Evolutionary conservation across 1,140 invertebrate genomes (phyloP).

Genomic region (Tribolium castaneum): DNA sequence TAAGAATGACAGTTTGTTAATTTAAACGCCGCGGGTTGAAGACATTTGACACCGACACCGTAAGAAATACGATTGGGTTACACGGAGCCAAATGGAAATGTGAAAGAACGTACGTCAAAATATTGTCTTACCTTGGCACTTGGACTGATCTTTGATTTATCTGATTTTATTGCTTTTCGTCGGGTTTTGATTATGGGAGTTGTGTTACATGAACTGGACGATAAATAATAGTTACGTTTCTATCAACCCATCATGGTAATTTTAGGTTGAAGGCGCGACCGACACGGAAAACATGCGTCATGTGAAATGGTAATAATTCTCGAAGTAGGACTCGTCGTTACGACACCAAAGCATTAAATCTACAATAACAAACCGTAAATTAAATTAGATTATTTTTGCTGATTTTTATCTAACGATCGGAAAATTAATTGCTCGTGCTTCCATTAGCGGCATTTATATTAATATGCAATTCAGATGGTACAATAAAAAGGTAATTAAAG

Average conservation of each 20-base stretch:
- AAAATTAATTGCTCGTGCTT: background rate
- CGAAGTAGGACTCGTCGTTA: slow-evolving; percentile 10
- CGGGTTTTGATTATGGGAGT: slow-evolving; percentile 7
- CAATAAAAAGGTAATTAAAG: background rate
- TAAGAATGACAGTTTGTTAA: slow-evolving; percentile 55
- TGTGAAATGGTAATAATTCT: slow-evolving; percentile 3
- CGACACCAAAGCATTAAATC: slow-evolving; percentile 1
- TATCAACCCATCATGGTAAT: slow-evolving; percentile 9
- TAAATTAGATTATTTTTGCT: slow-evolving; percentile 8
- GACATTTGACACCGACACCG: slow-evolving; percentile 50
- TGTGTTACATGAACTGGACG: background rate
- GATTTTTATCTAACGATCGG: background rate
- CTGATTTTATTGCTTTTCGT: slow-evolving; percentile 17
- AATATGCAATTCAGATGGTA: background rate
- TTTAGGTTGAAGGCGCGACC: slow-evolving; percentile 5
- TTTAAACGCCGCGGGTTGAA: slow-evolving; percentile 52
- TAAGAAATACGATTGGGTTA: slow-evolving; percentile 40
- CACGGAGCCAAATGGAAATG: background rate
- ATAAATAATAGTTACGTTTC: slow-evolving; percentile 21
- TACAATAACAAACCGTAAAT: slow-evolving; percentile 18
- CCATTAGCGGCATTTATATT: background rate
- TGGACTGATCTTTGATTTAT: background rate
- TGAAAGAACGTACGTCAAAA: slow-evolving; percentile 4
- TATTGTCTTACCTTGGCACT: background rate
- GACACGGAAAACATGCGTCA: slow-evolving; percentile 22